A percentile compares a stretch with the other conserved stretches of the same genome.
These are phyloP conservation scores for Macrobrachium nipponense DNA, from an alignment of 1,140 invertebrate genomes.

Conservation along the genomic window DNA sequence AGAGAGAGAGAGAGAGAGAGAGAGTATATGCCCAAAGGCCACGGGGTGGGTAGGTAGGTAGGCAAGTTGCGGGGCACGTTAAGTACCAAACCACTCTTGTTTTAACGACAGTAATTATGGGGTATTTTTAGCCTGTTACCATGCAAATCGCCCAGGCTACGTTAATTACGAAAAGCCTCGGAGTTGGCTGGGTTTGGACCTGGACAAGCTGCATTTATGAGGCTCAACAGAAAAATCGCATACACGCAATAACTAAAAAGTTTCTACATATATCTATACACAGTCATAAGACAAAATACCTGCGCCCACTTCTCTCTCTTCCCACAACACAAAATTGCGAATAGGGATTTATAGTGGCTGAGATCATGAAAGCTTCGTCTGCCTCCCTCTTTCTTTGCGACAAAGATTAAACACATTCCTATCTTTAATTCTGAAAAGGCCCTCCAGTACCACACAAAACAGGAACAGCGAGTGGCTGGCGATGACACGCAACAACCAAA, in stretches of 20 bases:
- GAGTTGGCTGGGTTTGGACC: constrained; percentile 23
- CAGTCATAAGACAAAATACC: background rate
- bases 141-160: constrained; percentile 47
- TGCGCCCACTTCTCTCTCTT: no score
- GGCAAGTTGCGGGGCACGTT: constrained; percentile 26
- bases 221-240: constrained; percentile 31
- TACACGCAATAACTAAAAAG: background rate
- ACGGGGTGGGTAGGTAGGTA: background rate
- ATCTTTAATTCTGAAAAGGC: no score
- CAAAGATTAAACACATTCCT: no score
- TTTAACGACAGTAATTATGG: constrained; percentile 58
- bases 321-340: no score
- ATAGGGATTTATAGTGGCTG: no score
- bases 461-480: background rate
- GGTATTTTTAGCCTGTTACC: constrained; percentile 59
- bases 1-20: no score
- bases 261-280: background rate
- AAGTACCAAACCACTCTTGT: constrained; percentile 51
- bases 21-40: background rate
- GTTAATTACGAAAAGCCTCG: constrained; percentile 42
- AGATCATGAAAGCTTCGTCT: no score
- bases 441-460: no score
- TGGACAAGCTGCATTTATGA: constrained; percentile 45
- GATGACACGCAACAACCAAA: background rate
- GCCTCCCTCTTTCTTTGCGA: no score